Evolutionary conservation across 2,113 vertebrate species (phyloP).

Genomic region (Toxostoma redivivum): DNA sequence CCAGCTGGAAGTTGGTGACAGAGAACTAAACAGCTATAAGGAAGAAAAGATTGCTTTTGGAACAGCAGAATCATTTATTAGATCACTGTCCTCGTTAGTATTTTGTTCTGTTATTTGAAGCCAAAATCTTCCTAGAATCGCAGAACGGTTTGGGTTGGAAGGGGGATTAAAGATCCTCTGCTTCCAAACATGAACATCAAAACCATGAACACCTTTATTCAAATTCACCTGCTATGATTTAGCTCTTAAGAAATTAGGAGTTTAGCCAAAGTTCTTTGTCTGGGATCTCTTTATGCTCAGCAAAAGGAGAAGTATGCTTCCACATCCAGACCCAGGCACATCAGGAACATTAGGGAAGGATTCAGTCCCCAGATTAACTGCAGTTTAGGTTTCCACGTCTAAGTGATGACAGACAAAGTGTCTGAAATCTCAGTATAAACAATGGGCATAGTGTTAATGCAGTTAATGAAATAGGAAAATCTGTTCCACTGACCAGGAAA

Average conservation of each 20-base stretch:
- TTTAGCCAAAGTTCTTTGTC: neutral
- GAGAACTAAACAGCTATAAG: neutral
- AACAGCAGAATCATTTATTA: neutral
- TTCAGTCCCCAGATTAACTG: neutral
- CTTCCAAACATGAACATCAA: neutral
- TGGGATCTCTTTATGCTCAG: neutral
- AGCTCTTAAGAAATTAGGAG: neutral
- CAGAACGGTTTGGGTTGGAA: neutral
- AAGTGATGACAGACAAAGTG: neutral
- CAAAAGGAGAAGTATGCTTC: neutral
- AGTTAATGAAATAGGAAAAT: neutral
- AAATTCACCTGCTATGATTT: neutral
- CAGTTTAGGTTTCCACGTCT: neutral
- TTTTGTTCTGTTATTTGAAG: neutral
- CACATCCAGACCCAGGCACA: neutral
- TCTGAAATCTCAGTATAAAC: neutral
- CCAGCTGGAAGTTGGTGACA: neutral
- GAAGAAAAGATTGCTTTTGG: neutral
- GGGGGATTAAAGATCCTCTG: neutral
- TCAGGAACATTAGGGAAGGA: neutral
- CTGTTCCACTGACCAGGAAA: neutral
- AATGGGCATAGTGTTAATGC: neutral
- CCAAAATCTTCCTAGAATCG: neutral
- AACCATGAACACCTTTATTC: neutral
- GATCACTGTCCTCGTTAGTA: neutral